These are phyloP conservation scores for Istiophorus platypterus DNA, from an alignment of 2,113 vertebrate species.

Conservation along the genomic window DNA sequence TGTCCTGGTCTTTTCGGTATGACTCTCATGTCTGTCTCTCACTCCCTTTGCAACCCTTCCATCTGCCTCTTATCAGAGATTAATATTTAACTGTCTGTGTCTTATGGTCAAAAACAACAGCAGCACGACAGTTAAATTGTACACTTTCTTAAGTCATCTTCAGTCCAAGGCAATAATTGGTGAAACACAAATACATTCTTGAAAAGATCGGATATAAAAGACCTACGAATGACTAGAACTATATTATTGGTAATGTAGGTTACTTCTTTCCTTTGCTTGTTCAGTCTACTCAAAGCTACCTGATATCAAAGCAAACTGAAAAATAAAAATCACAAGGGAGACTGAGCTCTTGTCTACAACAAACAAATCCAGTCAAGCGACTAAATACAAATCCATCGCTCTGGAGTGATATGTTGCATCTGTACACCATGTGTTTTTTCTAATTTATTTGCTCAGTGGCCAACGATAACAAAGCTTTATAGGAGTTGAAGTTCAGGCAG, in stretches of 20 bases:
- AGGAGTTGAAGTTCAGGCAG: conserved; percentile 13
- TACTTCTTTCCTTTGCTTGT: neutral
- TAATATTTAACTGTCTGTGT: too few relatives aligned
- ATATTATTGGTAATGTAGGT: neutral
- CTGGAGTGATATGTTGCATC: conserved; percentile 16
- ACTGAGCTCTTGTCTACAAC: conserved; percentile 5
- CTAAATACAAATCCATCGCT: conserved; percentile 20
- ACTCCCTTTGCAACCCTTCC: conserved; percentile 7
- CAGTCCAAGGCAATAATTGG: neutral
- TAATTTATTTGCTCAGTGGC: conserved; percentile 45
- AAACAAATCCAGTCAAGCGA: conserved; percentile 17
- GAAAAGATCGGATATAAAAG: too few relatives aligned
- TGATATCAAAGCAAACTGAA: neutral
- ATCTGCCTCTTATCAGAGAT: conserved; percentile 43
- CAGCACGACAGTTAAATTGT: conserved; percentile 5
- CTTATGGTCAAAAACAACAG: conserved; percentile 41
- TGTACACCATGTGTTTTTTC: conserved; percentile 25
- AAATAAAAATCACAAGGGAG: neutral
- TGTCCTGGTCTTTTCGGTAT: conserved; percentile 17
- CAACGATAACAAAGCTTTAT: conserved; percentile 31
- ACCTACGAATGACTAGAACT: too few relatives aligned
- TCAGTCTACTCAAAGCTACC: neutral
- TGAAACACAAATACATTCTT: neutral
- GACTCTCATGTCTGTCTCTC: conserved; percentile 41
- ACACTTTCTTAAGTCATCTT: neutral